These are phyloP conservation scores for Threskiornis aethiopicus DNA, from an alignment of 2,797 vertebrate species.

Conservation along the genomic window DNA sequence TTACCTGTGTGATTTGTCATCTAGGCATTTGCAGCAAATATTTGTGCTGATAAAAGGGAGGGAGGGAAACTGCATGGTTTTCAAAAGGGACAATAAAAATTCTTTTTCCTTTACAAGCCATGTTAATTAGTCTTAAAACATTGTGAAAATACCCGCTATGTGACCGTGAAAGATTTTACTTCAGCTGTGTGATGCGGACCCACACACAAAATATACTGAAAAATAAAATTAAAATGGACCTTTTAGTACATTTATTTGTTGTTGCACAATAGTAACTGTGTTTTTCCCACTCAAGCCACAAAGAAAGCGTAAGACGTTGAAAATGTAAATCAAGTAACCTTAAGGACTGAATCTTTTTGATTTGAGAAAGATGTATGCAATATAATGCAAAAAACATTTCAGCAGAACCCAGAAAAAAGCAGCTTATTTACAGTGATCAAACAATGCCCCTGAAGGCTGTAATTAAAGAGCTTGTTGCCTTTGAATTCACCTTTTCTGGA, in stretches of 20 bases:
- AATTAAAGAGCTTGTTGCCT: conserved; percentile 72
- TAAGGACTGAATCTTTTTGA: conserved; percentile 58
- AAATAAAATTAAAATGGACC: background rate
- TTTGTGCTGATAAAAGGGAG: conserved; percentile 28
- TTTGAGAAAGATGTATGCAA: conserved; percentile 51
- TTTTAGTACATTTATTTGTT: background rate
- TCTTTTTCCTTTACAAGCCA: background rate
- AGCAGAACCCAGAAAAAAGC: conserved; percentile 63
- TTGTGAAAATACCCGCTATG: background rate
- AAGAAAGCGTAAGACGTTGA: conserved; percentile 39
- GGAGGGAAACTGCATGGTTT: background rate
- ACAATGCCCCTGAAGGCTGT: conserved; percentile 61
- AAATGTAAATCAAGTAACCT: conserved; percentile 56
- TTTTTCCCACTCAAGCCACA: conserved; percentile 12
- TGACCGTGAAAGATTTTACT: background rate
- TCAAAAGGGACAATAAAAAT: background rate
- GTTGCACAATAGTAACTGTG: background rate
- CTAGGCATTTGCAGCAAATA: conserved; percentile 39
- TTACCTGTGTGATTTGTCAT: conserved; percentile 18
- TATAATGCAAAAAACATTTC: conserved; percentile 42
- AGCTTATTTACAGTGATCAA: conserved; percentile 74
- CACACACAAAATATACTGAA: background rate
- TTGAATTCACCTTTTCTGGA: conserved; percentile 72
- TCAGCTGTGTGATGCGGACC: background rate
- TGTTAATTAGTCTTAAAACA: background rate